Percentiles rank a stretch among this genome's conserved stretches.
These are phyloP conservation scores for Polia nebulosa DNA, from an alignment of 2,888 invertebrate genomes.

Conservation along the genomic window DNA sequence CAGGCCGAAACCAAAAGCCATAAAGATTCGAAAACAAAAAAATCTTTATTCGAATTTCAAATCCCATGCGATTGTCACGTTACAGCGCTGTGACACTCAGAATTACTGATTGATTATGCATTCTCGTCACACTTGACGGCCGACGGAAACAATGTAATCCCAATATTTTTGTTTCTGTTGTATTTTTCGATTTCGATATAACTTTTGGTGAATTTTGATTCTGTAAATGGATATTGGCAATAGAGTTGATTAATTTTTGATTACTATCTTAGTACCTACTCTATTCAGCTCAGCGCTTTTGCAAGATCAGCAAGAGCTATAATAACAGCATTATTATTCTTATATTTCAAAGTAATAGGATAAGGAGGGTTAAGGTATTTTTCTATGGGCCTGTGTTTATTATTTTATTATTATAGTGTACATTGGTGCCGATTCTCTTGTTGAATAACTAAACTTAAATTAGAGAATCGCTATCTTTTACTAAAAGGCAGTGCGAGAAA, in stretches of 20 bases:
- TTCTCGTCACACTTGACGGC: slow-evolving; percentile 85
- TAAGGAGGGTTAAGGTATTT: too few relatives aligned
- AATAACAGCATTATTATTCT: too few relatives aligned
- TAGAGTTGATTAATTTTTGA: not conserved
- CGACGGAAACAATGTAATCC: slow-evolving; percentile 77
- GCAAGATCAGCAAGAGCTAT: not conserved
- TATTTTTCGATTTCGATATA: slow-evolving; percentile 40
- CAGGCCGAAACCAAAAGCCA: slow-evolving; percentile 20
- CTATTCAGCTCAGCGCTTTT: not conserved
- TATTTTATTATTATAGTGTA: too few relatives aligned
- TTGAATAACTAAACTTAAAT: too few relatives aligned
- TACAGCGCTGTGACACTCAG: slow-evolving; percentile 81
- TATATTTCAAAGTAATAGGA: too few relatives aligned
- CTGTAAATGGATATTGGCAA: not conserved
- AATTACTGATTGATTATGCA: slow-evolving; percentile 90
- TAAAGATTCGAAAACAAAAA: slow-evolving; percentile 74
- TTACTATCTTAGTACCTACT: not conserved
- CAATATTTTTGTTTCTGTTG: slow-evolving; percentile 54
- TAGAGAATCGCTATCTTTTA: too few relatives aligned
- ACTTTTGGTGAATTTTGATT: slow-evolving; percentile 4
- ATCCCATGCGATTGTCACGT: slow-evolving; percentile 85
- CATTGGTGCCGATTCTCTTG: too few relatives aligned
- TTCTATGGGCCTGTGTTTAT: too few relatives aligned
- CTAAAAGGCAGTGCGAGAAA: too few relatives aligned
- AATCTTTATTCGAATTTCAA: slow-evolving; percentile 85